These are phyloP conservation scores for Pseudomyrmex pallidus DNA, from an alignment of 1,140 invertebrate species.

Conservation along the genomic window DNA sequence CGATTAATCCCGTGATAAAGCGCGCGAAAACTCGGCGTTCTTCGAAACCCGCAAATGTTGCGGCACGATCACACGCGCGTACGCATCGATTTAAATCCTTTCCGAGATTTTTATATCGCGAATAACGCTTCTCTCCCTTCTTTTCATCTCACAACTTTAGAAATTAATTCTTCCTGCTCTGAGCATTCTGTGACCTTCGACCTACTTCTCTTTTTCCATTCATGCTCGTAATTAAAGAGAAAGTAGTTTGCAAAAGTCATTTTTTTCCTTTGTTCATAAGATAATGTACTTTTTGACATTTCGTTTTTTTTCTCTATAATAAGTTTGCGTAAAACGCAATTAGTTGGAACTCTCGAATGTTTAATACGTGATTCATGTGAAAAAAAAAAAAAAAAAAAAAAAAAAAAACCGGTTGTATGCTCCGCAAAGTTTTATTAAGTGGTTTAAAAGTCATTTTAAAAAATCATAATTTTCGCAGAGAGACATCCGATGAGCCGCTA, in stretches of 20 bases:
- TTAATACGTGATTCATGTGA: no score
- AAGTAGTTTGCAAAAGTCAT: background rate
- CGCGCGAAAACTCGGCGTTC: background rate
- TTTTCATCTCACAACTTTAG: background rate
- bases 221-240: background rate
- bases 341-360: no score
- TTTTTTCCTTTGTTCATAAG: background rate
- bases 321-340: no score
- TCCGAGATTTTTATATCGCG: background rate
- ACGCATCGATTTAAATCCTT: conserved; percentile 19
- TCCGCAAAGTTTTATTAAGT: conserved; percentile 44
- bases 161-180: background rate
- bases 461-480: conserved; percentile 10
- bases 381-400: no score
- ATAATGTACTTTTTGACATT: background rate
- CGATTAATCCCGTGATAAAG: conserved; percentile 4
- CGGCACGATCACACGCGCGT: background rate
- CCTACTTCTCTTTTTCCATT: background rate
- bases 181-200: background rate
- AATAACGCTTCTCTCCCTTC: background rate
- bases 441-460: conserved; percentile 17
- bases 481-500: background rate
- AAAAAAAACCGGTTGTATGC: background rate
- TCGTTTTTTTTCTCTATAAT: no score
- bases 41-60: background rate